These are phyloP conservation scores for Medauroidea extradentata DNA, from an alignment of 1,140 invertebrate species.

Conservation along the genomic window DNA sequence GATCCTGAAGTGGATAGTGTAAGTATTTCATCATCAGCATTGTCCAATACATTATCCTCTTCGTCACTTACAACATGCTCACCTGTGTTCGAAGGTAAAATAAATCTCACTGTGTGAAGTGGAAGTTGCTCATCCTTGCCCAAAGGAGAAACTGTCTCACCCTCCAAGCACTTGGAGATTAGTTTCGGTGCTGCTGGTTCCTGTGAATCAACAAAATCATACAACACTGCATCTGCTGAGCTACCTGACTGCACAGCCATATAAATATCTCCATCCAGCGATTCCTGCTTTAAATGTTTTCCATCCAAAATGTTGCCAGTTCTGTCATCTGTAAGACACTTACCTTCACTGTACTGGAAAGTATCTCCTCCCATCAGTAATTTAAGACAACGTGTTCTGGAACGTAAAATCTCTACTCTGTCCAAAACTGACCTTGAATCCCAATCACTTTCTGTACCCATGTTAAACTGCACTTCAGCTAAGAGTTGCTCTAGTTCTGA, in stretches of 20 bases:
- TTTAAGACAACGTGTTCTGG: background rate
- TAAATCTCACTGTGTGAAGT: background rate
- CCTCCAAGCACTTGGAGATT: too few species aligned
- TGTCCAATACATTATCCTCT: background rate
- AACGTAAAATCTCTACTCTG: constrained; percentile 9
- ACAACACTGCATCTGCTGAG: too few species aligned
- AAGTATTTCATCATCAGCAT: constrained; percentile 10
- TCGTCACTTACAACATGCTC: background rate
- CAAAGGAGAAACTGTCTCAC: too few species aligned
- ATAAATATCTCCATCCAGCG: background rate
- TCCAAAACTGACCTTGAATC: background rate
- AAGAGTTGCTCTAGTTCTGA: constrained; percentile 24
- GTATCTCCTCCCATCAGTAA: background rate
- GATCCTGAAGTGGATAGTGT: constrained; percentile 17
- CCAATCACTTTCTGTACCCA: background rate
- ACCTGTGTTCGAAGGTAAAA: background rate
- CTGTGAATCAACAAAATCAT: too few species aligned
- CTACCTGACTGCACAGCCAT: too few species aligned
- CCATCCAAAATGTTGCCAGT: background rate
- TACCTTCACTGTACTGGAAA: constrained; percentile 8
- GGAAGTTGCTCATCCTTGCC: too few species aligned
- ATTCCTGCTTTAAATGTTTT: background rate
- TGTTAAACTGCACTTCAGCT: background rate
- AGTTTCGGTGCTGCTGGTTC: too few species aligned
- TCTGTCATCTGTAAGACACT: background rate